Evolutionary conservation across 2,113 vertebrate genomes (phyloP).

Genomic region (Corvus hawaiiensis): DNA sequence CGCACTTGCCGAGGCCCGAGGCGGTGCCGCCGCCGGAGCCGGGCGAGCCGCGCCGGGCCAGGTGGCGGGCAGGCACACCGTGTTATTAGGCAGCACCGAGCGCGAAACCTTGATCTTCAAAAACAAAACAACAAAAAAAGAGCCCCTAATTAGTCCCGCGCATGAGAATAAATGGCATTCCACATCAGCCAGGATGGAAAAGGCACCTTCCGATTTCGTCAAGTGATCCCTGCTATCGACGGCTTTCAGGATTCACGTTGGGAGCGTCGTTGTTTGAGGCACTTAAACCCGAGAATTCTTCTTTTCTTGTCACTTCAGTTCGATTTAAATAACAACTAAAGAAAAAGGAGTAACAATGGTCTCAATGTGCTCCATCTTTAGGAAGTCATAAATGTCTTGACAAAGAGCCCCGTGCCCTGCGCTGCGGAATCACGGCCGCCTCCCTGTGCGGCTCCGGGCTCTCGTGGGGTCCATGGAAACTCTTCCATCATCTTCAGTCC

Average conservation of each 20-base stretch:
- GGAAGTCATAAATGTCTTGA: background rate
- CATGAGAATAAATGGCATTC: constrained; percentile 79
- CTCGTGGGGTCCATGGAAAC: background rate
- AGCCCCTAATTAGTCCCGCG: constrained; percentile 80
- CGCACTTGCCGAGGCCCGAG: constrained; percentile 78
- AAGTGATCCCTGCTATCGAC: constrained; percentile 62
- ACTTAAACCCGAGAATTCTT: constrained; percentile 22
- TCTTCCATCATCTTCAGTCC: background rate
- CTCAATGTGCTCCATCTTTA: background rate
- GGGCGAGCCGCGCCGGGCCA: constrained; percentile 35
- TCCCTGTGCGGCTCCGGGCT: background rate
- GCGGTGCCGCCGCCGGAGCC: constrained; percentile 61
- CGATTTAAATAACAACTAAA: background rate
- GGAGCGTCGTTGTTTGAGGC: constrained; percentile 46
- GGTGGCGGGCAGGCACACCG: constrained; percentile 81
- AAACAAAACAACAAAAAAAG: background rate
- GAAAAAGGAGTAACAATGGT: background rate
- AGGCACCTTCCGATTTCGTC: constrained; percentile 62
- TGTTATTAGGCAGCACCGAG: constrained; percentile 84
- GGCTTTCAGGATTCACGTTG: constrained; percentile 41
- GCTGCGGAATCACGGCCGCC: background rate
- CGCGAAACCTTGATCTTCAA: constrained; percentile 81
- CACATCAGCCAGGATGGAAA: constrained; percentile 63
- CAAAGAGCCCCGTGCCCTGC: background rate
- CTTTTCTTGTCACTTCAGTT: constrained; percentile 1